Evolutionary conservation across 2,797 vertebrate species (phyloP).

Genomic region (Spheniscus humboldti): DNA sequence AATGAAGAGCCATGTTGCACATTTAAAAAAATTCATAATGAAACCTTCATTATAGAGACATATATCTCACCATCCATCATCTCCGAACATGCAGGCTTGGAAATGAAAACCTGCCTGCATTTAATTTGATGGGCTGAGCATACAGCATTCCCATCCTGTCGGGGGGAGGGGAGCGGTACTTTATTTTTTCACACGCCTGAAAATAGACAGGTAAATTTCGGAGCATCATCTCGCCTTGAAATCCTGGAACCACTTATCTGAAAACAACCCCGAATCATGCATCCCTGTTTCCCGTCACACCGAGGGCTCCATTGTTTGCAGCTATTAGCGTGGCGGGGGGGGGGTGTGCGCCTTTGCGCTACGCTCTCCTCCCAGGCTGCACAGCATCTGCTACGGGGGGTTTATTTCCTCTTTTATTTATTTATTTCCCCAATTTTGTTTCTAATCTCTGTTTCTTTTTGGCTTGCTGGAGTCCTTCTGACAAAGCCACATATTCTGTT

Average conservation of each 20-base stretch:
- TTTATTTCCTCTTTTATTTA: slow-evolving; percentile 35
- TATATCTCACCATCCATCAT: slow-evolving; percentile 61
- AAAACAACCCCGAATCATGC: neutral
- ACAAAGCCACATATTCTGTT: slow-evolving; percentile 83
- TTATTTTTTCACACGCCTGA: neutral
- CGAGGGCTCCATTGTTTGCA: slow-evolving; percentile 47
- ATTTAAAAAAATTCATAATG: slow-evolving; percentile 33
- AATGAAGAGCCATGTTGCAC: slow-evolving; percentile 40
- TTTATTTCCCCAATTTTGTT: slow-evolving; percentile 72
- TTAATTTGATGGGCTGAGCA: slow-evolving; percentile 21
- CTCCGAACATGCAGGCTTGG: slow-evolving; percentile 30
- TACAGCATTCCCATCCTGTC: neutral
- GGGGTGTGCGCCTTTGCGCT: slow-evolving; percentile 56
- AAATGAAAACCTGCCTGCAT: slow-evolving; percentile 44
- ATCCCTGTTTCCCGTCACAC: neutral
- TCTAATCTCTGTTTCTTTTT: slow-evolving; percentile 81
- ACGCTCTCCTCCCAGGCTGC: slow-evolving; percentile 36
- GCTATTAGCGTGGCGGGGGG: slow-evolving; percentile 48
- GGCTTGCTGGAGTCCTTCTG: slow-evolving; percentile 81
- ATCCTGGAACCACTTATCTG: neutral
- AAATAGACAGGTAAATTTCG: slow-evolving; percentile 30
- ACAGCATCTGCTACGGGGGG: slow-evolving; percentile 78
- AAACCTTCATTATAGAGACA: slow-evolving; percentile 62
- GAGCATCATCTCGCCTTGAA: neutral
- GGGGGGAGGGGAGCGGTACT: neutral